Percentiles rank a stretch among this genome's conserved stretches.
Conservation (phyloP, 2,888 invertebrate species). For the Gryllus longicercus region DNA sequence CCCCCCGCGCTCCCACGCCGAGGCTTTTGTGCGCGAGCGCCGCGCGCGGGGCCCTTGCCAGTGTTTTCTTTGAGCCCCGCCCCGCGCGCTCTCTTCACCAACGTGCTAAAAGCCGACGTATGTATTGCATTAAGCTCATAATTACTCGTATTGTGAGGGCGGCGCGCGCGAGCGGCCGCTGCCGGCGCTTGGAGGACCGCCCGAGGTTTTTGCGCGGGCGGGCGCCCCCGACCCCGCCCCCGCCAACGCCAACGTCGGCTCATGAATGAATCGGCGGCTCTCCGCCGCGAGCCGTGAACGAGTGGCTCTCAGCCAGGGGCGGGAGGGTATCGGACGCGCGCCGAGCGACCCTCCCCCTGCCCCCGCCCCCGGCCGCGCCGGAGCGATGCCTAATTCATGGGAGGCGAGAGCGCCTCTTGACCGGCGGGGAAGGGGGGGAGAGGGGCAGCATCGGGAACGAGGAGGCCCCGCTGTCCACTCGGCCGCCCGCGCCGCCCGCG, state of each 20-base stretch:
- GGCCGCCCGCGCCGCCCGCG: too few species aligned
- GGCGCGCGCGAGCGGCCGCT: neutral
- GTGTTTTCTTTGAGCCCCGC: slow-evolving; percentile 17
- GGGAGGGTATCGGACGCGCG: too few species aligned
- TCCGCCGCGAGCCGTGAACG: neutral
- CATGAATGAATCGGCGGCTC: slow-evolving; percentile 9
- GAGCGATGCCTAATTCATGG: too few species aligned
- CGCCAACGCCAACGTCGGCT: neutral
- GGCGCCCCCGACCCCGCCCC: neutral
- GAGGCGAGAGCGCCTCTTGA: too few species aligned
- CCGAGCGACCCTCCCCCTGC: too few species aligned
- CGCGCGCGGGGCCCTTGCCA: neutral
- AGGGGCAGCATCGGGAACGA: too few species aligned
- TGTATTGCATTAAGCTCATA: slow-evolving; percentile 17
- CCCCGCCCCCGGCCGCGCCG: too few species aligned
- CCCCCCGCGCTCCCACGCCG: too few species aligned
- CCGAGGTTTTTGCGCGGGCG: neutral
- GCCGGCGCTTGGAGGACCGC: neutral
- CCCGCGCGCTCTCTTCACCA: neutral
- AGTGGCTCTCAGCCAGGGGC: neutral
- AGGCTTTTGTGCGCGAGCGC: too few species aligned
- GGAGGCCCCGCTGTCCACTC: too few species aligned
- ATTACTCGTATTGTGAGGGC: neutral
- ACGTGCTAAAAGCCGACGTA: slow-evolving; percentile 7
- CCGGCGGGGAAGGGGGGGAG: too few species aligned